These are phyloP conservation scores for Pseudomyrmex flavicornis DNA, from an alignment of 1,140 invertebrate species.

Conservation along the genomic window DNA sequence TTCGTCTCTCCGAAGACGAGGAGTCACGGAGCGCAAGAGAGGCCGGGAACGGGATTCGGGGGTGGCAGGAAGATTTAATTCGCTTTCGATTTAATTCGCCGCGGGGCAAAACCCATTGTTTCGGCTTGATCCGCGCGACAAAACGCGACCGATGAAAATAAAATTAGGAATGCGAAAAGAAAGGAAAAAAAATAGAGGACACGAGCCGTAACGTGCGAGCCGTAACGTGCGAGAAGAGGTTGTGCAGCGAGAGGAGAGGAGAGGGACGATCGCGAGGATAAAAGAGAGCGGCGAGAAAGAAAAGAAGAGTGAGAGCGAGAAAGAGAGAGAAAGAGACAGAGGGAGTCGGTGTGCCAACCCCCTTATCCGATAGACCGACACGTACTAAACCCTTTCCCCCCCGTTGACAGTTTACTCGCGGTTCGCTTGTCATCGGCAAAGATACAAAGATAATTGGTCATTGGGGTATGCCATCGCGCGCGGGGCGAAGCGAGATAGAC, in stretches of 20 bases:
- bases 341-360: conserved; percentile 51
- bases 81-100: conserved; percentile 62
- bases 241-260: not conserved
- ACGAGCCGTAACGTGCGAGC: conserved; percentile 9
- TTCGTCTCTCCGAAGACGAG: conserved; percentile 35
- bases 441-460: conserved; percentile 85
- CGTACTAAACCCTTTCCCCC: conserved; percentile 81
- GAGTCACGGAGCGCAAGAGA: conserved; percentile 1
- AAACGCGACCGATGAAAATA: conserved; percentile 29
- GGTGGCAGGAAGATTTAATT: conserved; percentile 58
- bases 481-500: conserved; percentile 77
- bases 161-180: conserved; percentile 67
- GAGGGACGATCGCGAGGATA: not conserved
- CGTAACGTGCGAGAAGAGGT: conserved; percentile 6
- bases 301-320: not conserved
- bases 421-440: conserved; percentile 83
- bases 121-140: conserved; percentile 11
- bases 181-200: conserved; percentile 11
- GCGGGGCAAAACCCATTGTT: conserved; percentile 22
- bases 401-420: conserved; percentile 82
- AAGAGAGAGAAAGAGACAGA: not conserved
- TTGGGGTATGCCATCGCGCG: conserved; percentile 80
- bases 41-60: not conserved
- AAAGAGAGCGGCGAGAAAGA: not conserved
- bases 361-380: conserved; percentile 72